phyloP scores from a whole-genome alignment of 2,888 invertebrate genomes.

The Camponotus fellah region DNA sequence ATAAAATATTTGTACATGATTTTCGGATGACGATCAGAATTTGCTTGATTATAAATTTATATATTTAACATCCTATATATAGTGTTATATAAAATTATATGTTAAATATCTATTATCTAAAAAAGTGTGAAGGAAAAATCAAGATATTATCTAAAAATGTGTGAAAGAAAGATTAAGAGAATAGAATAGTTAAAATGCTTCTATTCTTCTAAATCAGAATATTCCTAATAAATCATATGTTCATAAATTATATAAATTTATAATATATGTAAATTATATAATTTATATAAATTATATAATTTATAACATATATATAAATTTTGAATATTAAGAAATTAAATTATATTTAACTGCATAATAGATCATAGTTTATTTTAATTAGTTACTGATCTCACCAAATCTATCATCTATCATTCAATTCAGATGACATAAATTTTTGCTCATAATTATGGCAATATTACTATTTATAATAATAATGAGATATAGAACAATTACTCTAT shows the following conservation, averaged over 20 bases:
- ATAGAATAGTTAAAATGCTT: neutral
- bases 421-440: neutral
- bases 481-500: neutral
- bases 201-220: neutral
- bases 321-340: slow-evolving; percentile 2
- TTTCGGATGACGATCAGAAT: slow-evolving; percentile 12
- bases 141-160: neutral
- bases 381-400: slow-evolving; percentile 7
- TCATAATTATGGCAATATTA: neutral
- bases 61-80: slow-evolving; percentile 8
- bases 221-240: neutral
- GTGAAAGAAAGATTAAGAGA: neutral
- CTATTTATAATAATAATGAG: slow-evolving; percentile 8
- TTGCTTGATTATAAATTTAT: slow-evolving; percentile 9
- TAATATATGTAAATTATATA: too few relatives aligned
- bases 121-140: neutral
- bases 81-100: slow-evolving; percentile 20
- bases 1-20: slow-evolving; percentile 29
- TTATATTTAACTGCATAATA: slow-evolving; percentile 2
- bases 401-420: neutral
- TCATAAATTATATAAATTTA: neutral
- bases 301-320: neutral
- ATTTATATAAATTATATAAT: neutral
- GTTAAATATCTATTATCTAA: neutral
- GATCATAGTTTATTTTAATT: neutral